Conservation (phyloP, 2,888 invertebrate genomes). For the Meliscaeva auricollis region DNA sequence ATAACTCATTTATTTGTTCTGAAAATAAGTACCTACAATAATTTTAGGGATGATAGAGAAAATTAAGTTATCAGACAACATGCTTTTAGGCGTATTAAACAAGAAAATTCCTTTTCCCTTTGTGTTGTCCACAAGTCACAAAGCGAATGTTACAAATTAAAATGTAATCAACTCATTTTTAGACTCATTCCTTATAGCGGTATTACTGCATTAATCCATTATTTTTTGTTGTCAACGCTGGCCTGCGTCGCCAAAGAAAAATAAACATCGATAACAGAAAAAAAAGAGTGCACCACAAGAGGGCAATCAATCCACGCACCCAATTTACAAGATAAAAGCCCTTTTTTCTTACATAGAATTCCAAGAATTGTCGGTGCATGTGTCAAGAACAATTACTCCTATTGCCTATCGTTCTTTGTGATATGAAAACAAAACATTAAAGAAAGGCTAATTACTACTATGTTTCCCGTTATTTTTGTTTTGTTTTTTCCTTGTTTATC, state of each 20-base stretch:
- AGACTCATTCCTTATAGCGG: background rate
- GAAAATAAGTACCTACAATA: no score
- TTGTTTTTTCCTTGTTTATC: constrained; percentile 20
- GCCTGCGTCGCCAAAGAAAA: background rate
- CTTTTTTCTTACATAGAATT: background rate
- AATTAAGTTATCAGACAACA: constrained; percentile 16
- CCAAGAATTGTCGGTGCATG: constrained; percentile 32
- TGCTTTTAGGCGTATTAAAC: background rate
- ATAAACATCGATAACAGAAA: constrained; percentile 10
- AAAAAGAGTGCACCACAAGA: constrained; percentile 17
- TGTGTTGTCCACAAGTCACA: background rate
- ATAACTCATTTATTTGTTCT: no score
- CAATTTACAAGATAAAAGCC: background rate
- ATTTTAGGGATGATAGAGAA: background rate
- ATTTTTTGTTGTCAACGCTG: background rate
- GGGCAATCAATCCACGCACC: constrained; percentile 23
- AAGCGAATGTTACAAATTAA: constrained; percentile 21
- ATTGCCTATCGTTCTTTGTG: constrained; percentile 46
- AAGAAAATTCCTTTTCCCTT: background rate
- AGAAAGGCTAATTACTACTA: constrained; percentile 64
- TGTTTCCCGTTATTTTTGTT: constrained; percentile 42
- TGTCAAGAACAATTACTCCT: constrained; percentile 58
- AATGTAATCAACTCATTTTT: constrained; percentile 25
- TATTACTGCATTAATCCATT: background rate
- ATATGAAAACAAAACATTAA: constrained; percentile 47